phyloP scores from a whole-genome alignment of 2,888 invertebrate species.

The Heliconius hortense region DNA sequence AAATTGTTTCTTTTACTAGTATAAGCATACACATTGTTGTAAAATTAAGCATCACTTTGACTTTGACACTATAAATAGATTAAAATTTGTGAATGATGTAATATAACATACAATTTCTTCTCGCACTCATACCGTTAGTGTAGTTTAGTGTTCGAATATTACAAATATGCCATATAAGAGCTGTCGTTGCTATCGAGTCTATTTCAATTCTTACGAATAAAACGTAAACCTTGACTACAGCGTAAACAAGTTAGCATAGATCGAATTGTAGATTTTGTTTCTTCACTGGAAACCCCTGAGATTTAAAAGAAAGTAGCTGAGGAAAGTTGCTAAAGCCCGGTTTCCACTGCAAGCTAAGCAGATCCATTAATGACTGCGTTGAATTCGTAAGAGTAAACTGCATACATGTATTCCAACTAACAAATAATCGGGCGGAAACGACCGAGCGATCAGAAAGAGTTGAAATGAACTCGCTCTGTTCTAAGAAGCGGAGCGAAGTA shows the following conservation, averaged over 20 bases:
- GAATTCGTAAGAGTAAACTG: too few species aligned
- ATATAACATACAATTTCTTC: too few species aligned
- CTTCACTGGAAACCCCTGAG: background rate
- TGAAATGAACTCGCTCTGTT: too few species aligned
- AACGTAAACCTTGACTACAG: constrained; percentile 13
- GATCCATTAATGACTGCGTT: too few species aligned
- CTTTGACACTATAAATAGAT: background rate
- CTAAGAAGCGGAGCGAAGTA: too few species aligned
- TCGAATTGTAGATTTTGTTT: background rate
- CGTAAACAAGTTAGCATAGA: background rate
- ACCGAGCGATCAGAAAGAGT: too few species aligned
- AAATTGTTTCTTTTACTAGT: background rate
- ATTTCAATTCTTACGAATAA: constrained; percentile 18
- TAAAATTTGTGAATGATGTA: too few species aligned
- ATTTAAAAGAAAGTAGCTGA: background rate
- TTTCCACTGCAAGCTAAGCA: too few species aligned
- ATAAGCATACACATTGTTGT: background rate
- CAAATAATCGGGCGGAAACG: too few species aligned
- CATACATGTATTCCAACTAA: too few species aligned
- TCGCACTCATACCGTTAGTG: too few species aligned
- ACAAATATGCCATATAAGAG: background rate
- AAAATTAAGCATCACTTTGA: background rate
- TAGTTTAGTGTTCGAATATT: background rate
- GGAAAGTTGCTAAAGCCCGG: background rate
- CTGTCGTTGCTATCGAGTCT: background rate